Percentiles rank a stretch among this genome's conserved stretches.
Conservation (phyloP, 2,113 vertebrate genomes). For the Spilogale gracilis region DNA sequence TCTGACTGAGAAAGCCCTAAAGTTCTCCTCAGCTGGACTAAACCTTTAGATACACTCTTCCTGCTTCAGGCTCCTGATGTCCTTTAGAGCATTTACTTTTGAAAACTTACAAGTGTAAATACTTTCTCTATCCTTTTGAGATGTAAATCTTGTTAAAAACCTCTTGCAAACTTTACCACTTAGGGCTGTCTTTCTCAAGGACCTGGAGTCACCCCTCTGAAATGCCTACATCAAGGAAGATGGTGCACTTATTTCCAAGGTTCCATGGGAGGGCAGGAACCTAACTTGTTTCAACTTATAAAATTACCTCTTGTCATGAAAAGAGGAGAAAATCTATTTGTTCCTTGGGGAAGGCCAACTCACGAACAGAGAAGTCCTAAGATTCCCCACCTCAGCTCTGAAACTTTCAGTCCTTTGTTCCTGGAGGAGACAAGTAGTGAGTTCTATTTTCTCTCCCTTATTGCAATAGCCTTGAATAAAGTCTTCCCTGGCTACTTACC, state of each 20-base stretch:
- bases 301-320: background rate
- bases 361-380: background rate
- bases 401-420: background rate
- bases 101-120: background rate
- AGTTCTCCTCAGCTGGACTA: background rate
- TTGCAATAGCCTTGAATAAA: background rate
- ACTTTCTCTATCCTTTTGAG: background rate
- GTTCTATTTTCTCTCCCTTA: background rate
- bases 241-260: background rate
- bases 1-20: background rate
- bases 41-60: background rate
- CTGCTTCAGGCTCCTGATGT: background rate
- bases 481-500: background rate
- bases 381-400: background rate
- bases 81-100: background rate
- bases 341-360: background rate
- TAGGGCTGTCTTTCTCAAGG: background rate
- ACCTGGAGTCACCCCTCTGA: background rate
- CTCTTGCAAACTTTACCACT: background rate
- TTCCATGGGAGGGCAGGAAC: background rate
- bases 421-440: background rate
- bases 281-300: background rate
- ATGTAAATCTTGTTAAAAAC: background rate
- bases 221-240: background rate
- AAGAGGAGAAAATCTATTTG: background rate